These are phyloP conservation scores for Formicarius rufipectus DNA, from an alignment of 2,113 vertebrate species.

Conservation along the genomic window DNA sequence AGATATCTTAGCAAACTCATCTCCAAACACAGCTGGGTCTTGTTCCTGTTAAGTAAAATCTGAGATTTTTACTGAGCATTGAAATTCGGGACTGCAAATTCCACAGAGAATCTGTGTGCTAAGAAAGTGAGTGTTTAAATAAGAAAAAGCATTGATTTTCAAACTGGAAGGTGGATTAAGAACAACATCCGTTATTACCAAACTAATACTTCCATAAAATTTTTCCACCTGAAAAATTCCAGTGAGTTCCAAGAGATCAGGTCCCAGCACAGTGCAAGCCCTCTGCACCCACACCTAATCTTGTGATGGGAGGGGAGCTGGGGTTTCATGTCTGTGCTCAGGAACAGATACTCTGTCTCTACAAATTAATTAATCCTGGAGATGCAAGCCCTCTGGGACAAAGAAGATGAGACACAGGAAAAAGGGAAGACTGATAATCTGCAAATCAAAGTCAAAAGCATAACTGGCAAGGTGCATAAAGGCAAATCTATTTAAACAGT, in stretches of 20 bases:
- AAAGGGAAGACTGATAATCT: background rate
- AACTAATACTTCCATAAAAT: background rate
- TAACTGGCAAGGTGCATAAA: background rate
- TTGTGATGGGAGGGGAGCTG: background rate
- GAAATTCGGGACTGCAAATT: background rate
- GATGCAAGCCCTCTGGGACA: background rate
- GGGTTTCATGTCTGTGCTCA: background rate
- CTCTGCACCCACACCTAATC: background rate
- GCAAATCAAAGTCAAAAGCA: background rate
- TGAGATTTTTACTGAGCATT: background rate
- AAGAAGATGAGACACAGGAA: background rate
- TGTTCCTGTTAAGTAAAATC: conserved; percentile 58
- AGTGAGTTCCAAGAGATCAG: background rate
- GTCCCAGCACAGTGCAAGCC: rapidly evolving
- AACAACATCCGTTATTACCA: background rate
- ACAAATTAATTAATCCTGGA: background rate
- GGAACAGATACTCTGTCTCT: background rate
- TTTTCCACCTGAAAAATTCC: background rate
- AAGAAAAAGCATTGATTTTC: background rate
- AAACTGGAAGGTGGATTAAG: background rate
- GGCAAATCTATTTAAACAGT: background rate
- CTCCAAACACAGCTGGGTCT: conserved; percentile 80
- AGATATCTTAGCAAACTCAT: conserved; percentile 73
- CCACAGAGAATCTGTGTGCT: background rate
- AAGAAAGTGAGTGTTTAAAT: background rate